Evolutionary conservation across 1,140 invertebrate species (phyloP).

Genomic region (Plodia interpunctella): DNA sequence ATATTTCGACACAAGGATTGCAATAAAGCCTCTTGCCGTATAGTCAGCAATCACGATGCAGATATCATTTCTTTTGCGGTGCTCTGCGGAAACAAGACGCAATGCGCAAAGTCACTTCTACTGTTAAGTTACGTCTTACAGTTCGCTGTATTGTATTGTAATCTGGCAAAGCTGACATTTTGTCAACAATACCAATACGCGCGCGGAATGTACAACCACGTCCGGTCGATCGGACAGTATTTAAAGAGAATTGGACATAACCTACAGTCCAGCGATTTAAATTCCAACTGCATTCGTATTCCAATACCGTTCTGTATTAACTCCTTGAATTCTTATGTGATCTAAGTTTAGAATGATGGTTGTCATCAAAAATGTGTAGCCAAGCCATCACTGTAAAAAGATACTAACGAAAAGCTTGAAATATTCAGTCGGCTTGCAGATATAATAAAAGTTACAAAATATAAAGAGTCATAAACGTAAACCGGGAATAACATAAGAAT

Average conservation of each 20-base stretch:
- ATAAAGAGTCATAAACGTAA: constrained; percentile 3
- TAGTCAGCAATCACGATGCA: constrained; percentile 5
- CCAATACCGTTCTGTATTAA: neutral
- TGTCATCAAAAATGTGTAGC: neutral
- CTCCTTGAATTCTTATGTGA: no score
- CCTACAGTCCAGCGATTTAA: constrained; percentile 13
- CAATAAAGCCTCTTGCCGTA: neutral
- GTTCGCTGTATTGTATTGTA: neutral
- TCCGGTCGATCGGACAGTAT: constrained; percentile 22
- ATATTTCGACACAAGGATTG: neutral
- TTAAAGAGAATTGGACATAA: constrained; percentile 24
- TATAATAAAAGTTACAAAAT: neutral
- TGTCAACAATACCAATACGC: constrained; percentile 29
- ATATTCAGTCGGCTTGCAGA: neutral
- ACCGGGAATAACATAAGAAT: constrained; percentile 1
- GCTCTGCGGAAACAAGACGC: neutral
- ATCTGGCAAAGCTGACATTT: constrained; percentile 20
- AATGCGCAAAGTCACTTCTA: constrained; percentile 3
- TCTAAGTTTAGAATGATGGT: neutral
- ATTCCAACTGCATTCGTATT: constrained; percentile 12
- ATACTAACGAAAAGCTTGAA: neutral
- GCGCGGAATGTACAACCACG: constrained; percentile 30
- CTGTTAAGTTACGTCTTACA: neutral
- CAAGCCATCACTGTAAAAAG: neutral
- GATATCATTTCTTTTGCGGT: neutral